Percentiles rank a stretch among this genome's conserved stretches.
Conservation (phyloP, 2,797 vertebrate genomes). For the Leptodactylus fallax region DNA sequence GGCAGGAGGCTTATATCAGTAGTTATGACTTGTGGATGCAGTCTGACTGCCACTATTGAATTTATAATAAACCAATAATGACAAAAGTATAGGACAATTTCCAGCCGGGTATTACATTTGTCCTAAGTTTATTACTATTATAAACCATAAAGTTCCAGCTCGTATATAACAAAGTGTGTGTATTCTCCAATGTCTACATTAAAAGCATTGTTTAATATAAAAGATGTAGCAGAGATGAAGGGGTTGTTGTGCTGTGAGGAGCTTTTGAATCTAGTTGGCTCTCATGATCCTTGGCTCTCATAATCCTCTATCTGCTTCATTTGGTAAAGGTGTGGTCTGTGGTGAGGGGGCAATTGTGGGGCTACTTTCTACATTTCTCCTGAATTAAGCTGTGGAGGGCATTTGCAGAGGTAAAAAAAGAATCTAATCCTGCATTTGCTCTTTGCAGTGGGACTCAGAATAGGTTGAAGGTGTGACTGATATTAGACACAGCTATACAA, state of each 20-base stretch:
- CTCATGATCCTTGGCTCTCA: background rate
- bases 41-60: conserved; percentile 62
- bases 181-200: conserved; percentile 53
- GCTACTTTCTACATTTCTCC: background rate
- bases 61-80: conserved; percentile 65
- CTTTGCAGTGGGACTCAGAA: no score
- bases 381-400: background rate
- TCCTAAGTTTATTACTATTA: conserved; percentile 62
- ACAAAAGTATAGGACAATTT: conserved; percentile 62
- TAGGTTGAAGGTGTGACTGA: no score
- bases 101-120: conserved; percentile 62
- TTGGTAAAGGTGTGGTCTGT: background rate
- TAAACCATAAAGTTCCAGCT: conserved; percentile 61
- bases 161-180: conserved; percentile 60
- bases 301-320: background rate
- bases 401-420: no score
- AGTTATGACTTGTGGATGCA: conserved; percentile 62
- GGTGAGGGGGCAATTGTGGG: no score
- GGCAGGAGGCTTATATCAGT: conserved; percentile 56
- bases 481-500: no score
- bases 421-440: no score
- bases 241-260: background rate
- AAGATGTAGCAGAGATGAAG: background rate
- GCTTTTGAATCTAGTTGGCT: background rate
- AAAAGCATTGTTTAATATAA: conserved; percentile 53